Evolutionary conservation across 1,140 invertebrate genomes (phyloP), one percentile per base, ranked within the genome.

Genomic region (Diachasmimorpha longicaudata): DNA sequence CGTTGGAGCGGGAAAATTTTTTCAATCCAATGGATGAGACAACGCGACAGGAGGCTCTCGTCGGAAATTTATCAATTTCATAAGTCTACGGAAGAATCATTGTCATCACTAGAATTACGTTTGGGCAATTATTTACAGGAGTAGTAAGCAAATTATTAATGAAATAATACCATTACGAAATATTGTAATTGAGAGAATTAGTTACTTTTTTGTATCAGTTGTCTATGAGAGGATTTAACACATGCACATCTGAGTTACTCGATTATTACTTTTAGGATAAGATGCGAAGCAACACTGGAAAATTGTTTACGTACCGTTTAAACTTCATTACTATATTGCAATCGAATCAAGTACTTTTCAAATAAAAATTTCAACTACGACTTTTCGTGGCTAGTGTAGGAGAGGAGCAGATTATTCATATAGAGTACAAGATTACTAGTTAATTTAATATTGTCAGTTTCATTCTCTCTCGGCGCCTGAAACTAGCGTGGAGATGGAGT

Each of bases 281-380:
- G 82, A 88, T 88, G 86, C 86, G 83, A 87, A 85, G 85, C 85
- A 87, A 88, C 85, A 85, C 81, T 86, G 81, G 84, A 81, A 83
- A 79, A 81, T 82, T 75, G 70, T 80, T 86, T 87, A 88, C 85
- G 85, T 88, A 88, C 87, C 86, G 81, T 86, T 79, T 75, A 52
- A 52, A 75, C 76, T 67, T 16, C 81, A 81, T 79, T 78, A 19
- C 74, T 79, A 10, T 52, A 74, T 80, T 74, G 19, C 6, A 63
- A 25, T 63, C 23, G 21, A n/a, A 13, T 63, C 1, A 13, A 63
- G 2, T 23, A 63, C 21, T 63, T 63, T 63, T 63, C 14, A 63
- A 23, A 58, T 4, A 52, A 11, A 6, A 19, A 58, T 9, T 55
- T 25, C 1, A 63, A 25, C 58, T 63, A 63, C 58, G 25, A 25